phyloP scores from a whole-genome alignment of 2,113 vertebrate species.

The Callocephalon fimbriatum region DNA sequence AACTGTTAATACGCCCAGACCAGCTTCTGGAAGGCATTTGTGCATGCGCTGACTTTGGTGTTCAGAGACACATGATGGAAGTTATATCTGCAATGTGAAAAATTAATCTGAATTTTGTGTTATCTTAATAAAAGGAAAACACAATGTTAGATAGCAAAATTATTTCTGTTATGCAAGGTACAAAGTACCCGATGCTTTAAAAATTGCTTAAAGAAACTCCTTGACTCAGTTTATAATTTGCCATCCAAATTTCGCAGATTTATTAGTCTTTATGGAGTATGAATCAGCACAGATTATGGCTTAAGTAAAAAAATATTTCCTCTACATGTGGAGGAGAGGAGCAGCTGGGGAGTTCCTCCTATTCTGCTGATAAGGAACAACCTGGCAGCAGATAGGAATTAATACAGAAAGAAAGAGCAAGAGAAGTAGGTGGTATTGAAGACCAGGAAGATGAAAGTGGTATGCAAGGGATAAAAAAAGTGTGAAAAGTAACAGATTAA shows the following conservation, averaged over 20 bases:
- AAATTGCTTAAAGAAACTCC: background rate
- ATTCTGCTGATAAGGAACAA: background rate
- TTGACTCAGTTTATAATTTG: background rate
- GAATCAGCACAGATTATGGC: background rate
- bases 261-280: background rate
- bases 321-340: background rate
- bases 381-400: background rate
- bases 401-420: background rate
- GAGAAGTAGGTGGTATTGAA: background rate
- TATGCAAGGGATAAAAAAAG: background rate
- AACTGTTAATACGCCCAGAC: background rate
- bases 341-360: background rate
- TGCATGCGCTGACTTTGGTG: background rate
- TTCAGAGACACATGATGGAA: background rate
- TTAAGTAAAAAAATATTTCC: background rate
- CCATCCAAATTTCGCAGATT: background rate
- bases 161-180: background rate
- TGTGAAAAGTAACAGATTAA: background rate
- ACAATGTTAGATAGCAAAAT: background rate
- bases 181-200: background rate
- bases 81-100: background rate
- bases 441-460: background rate
- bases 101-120: background rate
- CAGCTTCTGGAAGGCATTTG: background rate
- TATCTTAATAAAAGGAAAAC: background rate